Base-by-base conservation (phyloP, 2,113 vertebrate genomes). In the Aramus guarauna region DNA sequence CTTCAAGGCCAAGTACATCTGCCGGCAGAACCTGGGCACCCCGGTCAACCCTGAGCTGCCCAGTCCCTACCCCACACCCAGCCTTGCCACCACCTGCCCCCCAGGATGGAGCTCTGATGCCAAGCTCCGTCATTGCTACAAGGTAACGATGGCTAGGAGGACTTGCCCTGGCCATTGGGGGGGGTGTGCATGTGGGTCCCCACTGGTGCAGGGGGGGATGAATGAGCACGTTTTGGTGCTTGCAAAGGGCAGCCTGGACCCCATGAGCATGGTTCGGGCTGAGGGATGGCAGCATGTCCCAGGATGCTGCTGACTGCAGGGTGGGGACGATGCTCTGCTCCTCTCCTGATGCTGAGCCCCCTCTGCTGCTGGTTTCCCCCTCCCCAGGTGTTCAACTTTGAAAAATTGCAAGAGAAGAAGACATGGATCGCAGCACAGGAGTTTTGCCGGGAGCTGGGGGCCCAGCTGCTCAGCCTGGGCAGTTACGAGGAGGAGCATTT, bases 1-100 rank as follows among this genome's bases (percentile, higher is more conserved):
- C 2, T 98, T 98, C 71, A 98, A 98, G 94, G 99, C 99, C 56
- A 99, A 99, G 92, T 99, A 99, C 98, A 99, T 99, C 98, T 99
- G 99, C 97, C 98, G 98, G 56, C 99, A 99, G 97, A 99, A 98
- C 95, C 97, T 99, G 97, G 98, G 98, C 89, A 97, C 98, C 0
- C 98, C 99, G 0, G 96, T 98, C 83, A 98, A 97, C 24, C 99
- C 99, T 0, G 98, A 98, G 64, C 98, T 98, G 32, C 99, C 99
- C 0, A 72, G 74, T 24, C 98, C 98, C 1, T 98, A 98, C 73
- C 99, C 99, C 59, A 99, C 99, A 0, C 99, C 99, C 45, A 99
- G 99, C 95, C 98, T 99, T 50, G 98, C 98, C 1, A 99, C 98
- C 9, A 52, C 98, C 89, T 99, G 99, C 66, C 99, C 99, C 37